Evolutionary conservation across 2,888 invertebrate genomes (phyloP), one percentile per base, ranked within the genome.

Genomic region (Drosophila setosimentum): DNA sequence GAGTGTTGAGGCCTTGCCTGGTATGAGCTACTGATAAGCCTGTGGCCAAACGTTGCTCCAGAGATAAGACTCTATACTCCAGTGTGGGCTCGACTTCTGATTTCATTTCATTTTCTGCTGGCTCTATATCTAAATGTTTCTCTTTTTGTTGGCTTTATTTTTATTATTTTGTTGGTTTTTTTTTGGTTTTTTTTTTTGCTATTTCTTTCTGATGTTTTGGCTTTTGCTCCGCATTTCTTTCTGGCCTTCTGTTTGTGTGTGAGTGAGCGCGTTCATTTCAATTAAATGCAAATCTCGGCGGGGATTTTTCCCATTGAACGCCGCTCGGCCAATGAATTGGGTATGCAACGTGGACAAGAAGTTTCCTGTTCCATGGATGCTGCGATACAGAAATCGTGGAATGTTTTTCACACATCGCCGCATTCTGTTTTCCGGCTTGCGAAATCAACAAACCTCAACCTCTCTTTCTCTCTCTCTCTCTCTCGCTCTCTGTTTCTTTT

Each of bases 341-440:
- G 27, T 58, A 37, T 35, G 42, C 49, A 48, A 50, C 53, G 42
- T 51, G 61, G 11, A 50, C 61, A 57, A 66, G 63, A 68, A 64
- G 73, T 68, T 73, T 48, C 63, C 59, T 42, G 42, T 48, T 33
- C 35, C 42, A 13, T 53, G 62, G 65, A 40, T 77, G 70, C 40
- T 70, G 53, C 70, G 54, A 32, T 73, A 75, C 76, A 78, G 61
- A 81, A 89, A 80, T 73, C 82, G 85, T 84, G 87, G 73, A 82
- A 86, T 89, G 85, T 82, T 87, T 89, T 85, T 85, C 80, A 87
- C 85, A 85, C 85, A 82, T 89, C 89, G 80, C 72, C 86, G 88
- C 89, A 69, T 86, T 89, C 73, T 80, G 83, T 87, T 83, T 89
- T 90, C 73, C 86, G 86, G 83, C 70, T 71, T 59, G 68, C 58